Evolutionary conservation across 2,797 vertebrate species (phyloP).

Genomic region (Bradypodion ventrale): DNA sequence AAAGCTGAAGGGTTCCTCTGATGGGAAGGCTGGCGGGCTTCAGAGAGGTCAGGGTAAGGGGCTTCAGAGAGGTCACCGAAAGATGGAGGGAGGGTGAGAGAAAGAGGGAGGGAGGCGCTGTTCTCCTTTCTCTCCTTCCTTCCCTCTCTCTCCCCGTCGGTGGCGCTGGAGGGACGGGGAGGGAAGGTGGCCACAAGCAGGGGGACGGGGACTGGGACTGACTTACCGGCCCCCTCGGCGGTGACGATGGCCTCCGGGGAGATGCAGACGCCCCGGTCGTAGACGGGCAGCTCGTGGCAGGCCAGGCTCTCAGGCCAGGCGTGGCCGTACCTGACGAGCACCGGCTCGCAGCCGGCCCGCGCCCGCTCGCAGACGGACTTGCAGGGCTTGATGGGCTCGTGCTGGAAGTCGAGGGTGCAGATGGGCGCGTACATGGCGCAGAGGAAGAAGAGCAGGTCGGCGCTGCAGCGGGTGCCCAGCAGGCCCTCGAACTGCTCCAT

Average conservation of each 20-base stretch:
- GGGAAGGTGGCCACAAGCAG: no score
- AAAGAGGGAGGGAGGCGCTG: not conserved
- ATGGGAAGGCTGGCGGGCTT: no score
- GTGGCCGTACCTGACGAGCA: conserved; percentile 92
- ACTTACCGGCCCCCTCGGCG: conserved; percentile 89
- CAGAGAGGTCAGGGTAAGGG: not conserved
- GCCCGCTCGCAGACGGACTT: conserved; percentile 95
- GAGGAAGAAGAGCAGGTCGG: conserved; percentile 93
- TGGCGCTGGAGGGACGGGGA: not conserved
- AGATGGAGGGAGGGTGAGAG: no score
- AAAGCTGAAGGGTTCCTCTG: no score
- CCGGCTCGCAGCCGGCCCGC: conserved; percentile 90
- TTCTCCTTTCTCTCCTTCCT: no score
- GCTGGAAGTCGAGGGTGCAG: conserved; percentile 98
- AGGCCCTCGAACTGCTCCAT: conserved; percentile 97
- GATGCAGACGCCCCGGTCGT: conserved; percentile 97
- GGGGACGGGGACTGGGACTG: not conserved
- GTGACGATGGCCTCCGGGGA: conserved; percentile 96
- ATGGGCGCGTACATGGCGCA: conserved; percentile 99
- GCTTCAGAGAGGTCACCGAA: no score
- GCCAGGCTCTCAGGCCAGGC: conserved; percentile 94
- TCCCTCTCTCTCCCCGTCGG: no score
- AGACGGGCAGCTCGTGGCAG: conserved; percentile 92
- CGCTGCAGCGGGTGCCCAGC: conserved; percentile 90
- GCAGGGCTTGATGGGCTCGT: conserved; percentile 97